These are phyloP conservation scores for Cyprinella venusta DNA, from an alignment of 2,797 vertebrate species.

Conservation along the genomic window DNA sequence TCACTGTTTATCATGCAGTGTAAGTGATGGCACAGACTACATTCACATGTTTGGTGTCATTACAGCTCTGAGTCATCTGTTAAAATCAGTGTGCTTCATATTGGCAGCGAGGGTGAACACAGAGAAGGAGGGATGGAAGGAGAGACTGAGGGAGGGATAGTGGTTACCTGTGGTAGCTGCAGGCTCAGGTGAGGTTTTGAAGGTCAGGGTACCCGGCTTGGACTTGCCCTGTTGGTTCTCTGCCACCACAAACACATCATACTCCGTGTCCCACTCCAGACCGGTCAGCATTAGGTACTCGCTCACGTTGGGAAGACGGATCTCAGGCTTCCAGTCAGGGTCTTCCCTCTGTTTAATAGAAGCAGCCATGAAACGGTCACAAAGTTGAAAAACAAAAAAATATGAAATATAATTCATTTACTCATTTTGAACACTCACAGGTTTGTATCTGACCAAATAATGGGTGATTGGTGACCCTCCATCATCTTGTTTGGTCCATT, in stretches of 20 bases:
- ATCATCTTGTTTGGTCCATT: constrained; percentile 94
- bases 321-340: constrained; percentile 89
- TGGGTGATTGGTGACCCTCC: constrained; percentile 94
- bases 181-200: constrained; percentile 88
- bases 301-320: constrained; percentile 83
- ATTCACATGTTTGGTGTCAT: constrained; percentile 54
- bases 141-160: constrained; percentile 46
- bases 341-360: constrained; percentile 77
- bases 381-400: not conserved
- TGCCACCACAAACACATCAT: constrained; percentile 88
- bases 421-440: constrained; percentile 82
- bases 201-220: constrained; percentile 83
- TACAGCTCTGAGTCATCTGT: constrained; percentile 58
- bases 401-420: not conserved
- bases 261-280: constrained; percentile 94
- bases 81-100: constrained; percentile 40
- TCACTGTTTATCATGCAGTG: constrained; percentile 56
- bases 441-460: constrained; percentile 91
- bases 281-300: constrained; percentile 85
- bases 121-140: constrained; percentile 47
- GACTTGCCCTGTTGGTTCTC: constrained; percentile 96
- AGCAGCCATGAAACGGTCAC: not conserved
- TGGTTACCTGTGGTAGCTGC: constrained; percentile 91
- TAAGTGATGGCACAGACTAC: constrained; percentile 53
- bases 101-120: constrained; percentile 61